A percentile compares a stretch with the other conserved stretches of the same genome.
Conservation (phyloP, 1,140 invertebrate genomes). For the Drosophila simulans region DNA sequence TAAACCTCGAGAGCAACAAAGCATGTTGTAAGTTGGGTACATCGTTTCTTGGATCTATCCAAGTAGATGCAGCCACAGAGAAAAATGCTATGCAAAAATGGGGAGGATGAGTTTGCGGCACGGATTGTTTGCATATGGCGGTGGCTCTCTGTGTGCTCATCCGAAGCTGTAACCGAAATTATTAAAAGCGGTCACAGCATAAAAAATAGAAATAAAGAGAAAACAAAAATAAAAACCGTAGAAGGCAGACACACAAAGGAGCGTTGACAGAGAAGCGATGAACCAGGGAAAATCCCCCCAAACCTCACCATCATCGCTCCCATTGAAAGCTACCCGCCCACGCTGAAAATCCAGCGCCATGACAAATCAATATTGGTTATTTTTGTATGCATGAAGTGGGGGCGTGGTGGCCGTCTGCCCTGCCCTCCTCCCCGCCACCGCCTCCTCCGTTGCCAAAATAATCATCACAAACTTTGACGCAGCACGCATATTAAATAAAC, state of each 20-base stretch:
- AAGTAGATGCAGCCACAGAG: conserved; percentile 27
- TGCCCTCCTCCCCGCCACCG: background rate
- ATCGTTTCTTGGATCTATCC: conserved; percentile 4
- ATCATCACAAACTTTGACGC: conserved; percentile 81
- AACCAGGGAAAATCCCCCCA: conserved; percentile 4
- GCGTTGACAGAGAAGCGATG: conserved; percentile 21
- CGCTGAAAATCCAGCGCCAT: conserved; percentile 26
- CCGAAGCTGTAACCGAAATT: conserved; percentile 72
- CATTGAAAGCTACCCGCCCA: background rate
- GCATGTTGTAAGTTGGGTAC: conserved; percentile 9
- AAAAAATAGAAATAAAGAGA: conserved; percentile 42
- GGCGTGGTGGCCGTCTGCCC: conserved; percentile 55
- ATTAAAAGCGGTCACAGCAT: conserved; percentile 71
- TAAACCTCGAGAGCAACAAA: no score
- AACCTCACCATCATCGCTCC: background rate
- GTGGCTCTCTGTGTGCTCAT: conserved; percentile 31
- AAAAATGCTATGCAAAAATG: background rate
- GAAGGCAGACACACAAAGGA: conserved; percentile 24
- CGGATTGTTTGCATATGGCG: conserved; percentile 40
- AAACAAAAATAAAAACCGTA: conserved; percentile 60
- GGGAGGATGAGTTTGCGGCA: conserved; percentile 3
- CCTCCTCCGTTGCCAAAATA: conserved; percentile 56
- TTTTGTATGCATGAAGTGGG: conserved; percentile 79
- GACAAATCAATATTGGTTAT: conserved; percentile 83
- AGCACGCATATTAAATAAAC: conserved; percentile 82